These are phyloP conservation scores for Rhombomys opimus DNA, from an alignment of 2,113 vertebrate genomes.

Conservation along the genomic window DNA sequence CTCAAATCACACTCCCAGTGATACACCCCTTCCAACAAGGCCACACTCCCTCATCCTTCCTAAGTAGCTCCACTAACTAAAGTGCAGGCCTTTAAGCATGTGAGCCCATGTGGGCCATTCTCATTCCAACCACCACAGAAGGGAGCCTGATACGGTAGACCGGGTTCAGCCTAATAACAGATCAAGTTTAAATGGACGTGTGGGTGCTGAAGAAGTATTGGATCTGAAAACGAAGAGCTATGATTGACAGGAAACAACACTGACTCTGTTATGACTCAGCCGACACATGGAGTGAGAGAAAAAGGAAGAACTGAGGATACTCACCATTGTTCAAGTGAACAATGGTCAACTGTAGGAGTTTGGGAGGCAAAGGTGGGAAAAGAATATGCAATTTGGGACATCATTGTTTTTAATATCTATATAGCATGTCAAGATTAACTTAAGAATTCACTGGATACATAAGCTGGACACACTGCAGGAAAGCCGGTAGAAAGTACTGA, in stretches of 20 bases:
- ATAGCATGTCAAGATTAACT: neutral
- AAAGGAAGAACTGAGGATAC: neutral
- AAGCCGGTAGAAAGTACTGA: neutral
- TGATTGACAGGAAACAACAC: no score
- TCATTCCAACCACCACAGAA: neutral
- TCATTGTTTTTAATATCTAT: slow-evolving; percentile 1
- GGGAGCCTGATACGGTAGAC: no score
- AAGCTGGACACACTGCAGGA: neutral
- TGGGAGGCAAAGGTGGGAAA: neutral
- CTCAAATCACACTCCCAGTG: neutral
- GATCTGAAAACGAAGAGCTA: no score
- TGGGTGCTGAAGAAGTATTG: no score
- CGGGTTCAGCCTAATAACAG: no score
- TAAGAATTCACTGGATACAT: neutral
- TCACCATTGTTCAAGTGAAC: neutral
- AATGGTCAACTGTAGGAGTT: neutral
- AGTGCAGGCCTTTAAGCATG: neutral
- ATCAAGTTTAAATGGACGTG: no score
- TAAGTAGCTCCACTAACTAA: neutral
- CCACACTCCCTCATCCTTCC: neutral
- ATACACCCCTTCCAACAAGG: neutral
- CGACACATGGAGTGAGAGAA: neutral
- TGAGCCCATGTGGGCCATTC: neutral
- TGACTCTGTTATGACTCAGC: no score
- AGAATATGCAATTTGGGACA: neutral